Evolutionary conservation across 2,113 vertebrate genomes (phyloP), one percentile per base, ranked within the genome.

Genomic region (Mugil cephalus): DNA sequence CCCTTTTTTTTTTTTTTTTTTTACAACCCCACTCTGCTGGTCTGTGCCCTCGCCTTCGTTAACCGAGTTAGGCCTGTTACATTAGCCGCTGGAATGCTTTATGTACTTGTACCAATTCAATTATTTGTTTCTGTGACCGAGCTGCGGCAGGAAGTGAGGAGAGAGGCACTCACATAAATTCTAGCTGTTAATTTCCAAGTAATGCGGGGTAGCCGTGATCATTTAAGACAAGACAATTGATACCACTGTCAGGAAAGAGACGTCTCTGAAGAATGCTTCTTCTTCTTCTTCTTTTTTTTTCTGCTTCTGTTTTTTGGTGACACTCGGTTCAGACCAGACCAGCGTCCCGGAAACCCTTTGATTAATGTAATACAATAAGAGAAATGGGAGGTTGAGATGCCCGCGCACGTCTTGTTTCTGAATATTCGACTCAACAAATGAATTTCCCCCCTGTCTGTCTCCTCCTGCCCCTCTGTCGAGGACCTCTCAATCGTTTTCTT

Each of bases 281-380:
- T 40, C 80, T 34, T 36, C 38, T 64, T 4, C 53, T 65, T 40
- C 1, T 68, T 45, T 53, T 68, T 70, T 58, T 53, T 9, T 30
- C 65, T 11, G 4, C 51, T 95, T 30, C 24, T 88, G 84, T 93
- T 93, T 94, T 91, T 88, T 87, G 77, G 90, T 94, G 95, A 94
- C 95, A 95, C 87, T 92, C 88, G 0, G 84, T 86, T 93, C 88
- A 91, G 93, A 95, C 90, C 88, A 91, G 93, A 95, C 90, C 88
- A 92, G 93, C 94, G 93, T 95, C 92, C 95, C 93, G 91, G 94
- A 93, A 93, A 89, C 90, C 90, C 90, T 94, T 94, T 96, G 95
- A 97, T 97, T 95, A 95, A 96, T 96, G 94, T 93, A 94, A 95
- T 80, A 91, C 90, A 96, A 95, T 96, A 95, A 96, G 96, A 95